These are phyloP conservation scores for Sphaeramia orbicularis DNA, from an alignment of 2,797 vertebrate genomes.

Conservation along the genomic window DNA sequence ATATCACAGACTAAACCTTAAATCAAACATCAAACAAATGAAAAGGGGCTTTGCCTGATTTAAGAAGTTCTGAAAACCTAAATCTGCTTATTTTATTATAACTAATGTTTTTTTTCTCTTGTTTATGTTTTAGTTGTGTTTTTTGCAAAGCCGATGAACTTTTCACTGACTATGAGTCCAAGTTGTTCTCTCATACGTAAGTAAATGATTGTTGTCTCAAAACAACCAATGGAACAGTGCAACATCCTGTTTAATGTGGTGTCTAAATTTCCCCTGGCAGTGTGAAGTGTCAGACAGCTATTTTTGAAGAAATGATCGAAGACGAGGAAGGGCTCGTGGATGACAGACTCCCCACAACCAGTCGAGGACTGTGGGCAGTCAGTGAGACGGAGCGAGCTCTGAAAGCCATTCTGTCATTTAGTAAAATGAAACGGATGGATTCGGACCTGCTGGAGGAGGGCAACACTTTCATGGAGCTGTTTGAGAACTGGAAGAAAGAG, in stretches of 20 bases:
- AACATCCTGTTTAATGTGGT: background rate
- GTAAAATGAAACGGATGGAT: constrained; percentile 91
- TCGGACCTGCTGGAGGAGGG: constrained; percentile 91
- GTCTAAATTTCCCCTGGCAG: constrained; percentile 71
- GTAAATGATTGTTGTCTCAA: constrained; percentile 63
- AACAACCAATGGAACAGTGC: background rate
- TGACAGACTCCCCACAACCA: constrained; percentile 95
- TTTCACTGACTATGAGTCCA: constrained; percentile 98
- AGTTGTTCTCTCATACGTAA: constrained; percentile 98
- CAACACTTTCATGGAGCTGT: constrained; percentile 94
- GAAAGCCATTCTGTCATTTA: constrained; percentile 94
- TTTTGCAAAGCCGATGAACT: constrained; percentile 99
- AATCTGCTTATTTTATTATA: background rate
- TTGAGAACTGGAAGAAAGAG: constrained; percentile 98
- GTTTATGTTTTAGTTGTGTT: constrained; percentile 89
- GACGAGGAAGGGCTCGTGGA: constrained; percentile 97
- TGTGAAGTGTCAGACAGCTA: constrained; percentile 96
- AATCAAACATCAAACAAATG: background rate
- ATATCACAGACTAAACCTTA: no score
- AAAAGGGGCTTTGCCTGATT: no score
- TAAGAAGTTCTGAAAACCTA: no score
- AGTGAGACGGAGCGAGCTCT: constrained; percentile 95
- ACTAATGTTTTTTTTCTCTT: background rate
- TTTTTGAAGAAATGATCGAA: constrained; percentile 99
- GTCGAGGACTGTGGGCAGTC: constrained; percentile 94